Conservation (phyloP, 2,888 invertebrate species). For the Nephrotoma guestfalica region DNA sequence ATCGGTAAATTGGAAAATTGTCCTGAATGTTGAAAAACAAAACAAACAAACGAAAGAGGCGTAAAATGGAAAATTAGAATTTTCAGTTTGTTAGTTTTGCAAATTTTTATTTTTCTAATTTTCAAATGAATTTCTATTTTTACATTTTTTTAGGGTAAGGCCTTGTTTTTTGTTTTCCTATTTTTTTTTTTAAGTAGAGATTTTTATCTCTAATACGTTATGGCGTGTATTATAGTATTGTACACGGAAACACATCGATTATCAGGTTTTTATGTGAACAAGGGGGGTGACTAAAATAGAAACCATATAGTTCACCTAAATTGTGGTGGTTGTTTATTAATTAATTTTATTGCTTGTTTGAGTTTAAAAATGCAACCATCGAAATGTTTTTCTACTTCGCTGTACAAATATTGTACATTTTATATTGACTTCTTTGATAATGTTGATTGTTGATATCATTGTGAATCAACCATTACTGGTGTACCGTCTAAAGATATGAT, state of each 20-base stretch:
- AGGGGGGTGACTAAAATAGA: neutral
- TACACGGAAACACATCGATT: neutral
- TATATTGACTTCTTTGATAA: too few relatives aligned
- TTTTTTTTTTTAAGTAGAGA: neutral
- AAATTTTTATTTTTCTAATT: neutral
- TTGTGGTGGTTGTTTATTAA: neutral
- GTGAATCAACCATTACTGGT: too few relatives aligned
- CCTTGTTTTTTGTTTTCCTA: neutral
- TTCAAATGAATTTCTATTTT: neutral
- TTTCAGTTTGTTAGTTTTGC: neutral
- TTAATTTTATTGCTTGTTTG: neutral
- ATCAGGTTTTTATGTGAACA: neutral
- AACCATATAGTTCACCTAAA: neutral
- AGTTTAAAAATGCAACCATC: too few relatives aligned
- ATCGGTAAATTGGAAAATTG: neutral
- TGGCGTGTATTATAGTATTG: neutral
- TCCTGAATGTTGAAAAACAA: neutral
- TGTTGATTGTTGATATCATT: too few relatives aligned
- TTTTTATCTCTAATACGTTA: neutral
- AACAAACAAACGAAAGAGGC: neutral
- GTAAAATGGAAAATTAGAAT: neutral
- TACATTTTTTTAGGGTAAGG: neutral
- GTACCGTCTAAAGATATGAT: too few relatives aligned
- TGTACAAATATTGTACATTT: too few relatives aligned
- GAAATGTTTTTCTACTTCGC: too few relatives aligned